phyloP scores from a whole-genome alignment of 2,797 vertebrate genomes.

The Clarias fuscus region DNA sequence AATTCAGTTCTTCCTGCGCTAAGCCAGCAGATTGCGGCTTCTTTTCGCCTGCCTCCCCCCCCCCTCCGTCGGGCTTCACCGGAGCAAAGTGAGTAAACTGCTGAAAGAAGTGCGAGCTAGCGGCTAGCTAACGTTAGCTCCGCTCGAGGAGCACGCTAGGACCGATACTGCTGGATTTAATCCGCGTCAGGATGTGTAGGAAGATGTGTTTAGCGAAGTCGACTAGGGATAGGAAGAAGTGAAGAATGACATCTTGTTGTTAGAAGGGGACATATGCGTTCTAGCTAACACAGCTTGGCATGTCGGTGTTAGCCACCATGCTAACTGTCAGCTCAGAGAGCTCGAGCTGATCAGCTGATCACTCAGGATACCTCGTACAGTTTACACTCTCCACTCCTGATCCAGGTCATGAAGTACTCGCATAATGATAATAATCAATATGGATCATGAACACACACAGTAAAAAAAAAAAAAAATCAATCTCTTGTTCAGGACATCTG shows the following conservation, averaged over 20 bases:
- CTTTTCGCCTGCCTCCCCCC: not conserved
- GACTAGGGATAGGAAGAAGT: not conserved
- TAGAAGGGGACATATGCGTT: not conserved
- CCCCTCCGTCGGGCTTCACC: not conserved
- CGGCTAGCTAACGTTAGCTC: too few relatives aligned
- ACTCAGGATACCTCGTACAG: not conserved
- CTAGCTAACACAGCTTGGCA: not conserved
- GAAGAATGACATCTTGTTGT: not conserved
- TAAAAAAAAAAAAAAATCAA: not conserved
- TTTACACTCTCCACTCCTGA: not conserved
- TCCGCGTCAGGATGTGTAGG: not conserved
- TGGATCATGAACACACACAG: not conserved
- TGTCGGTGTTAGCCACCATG: not conserved
- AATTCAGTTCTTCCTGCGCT: not conserved
- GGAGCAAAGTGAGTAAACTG: slow-evolving; percentile 28
- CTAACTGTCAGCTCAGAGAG: not conserved
- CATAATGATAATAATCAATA: not conserved
- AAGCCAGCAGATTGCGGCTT: not conserved
- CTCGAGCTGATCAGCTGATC: not conserved
- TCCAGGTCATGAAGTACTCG: not conserved
- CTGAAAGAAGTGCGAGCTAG: not conserved
- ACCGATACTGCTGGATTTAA: not conserved
- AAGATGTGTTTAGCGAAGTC: not conserved
- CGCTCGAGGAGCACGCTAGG: not conserved
- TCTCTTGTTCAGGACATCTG: not conserved